Percentiles rank a stretch among this genome's conserved stretches.
Conservation (phyloP, 2,888 invertebrate genomes). For the Operophtera brumata region DNA sequence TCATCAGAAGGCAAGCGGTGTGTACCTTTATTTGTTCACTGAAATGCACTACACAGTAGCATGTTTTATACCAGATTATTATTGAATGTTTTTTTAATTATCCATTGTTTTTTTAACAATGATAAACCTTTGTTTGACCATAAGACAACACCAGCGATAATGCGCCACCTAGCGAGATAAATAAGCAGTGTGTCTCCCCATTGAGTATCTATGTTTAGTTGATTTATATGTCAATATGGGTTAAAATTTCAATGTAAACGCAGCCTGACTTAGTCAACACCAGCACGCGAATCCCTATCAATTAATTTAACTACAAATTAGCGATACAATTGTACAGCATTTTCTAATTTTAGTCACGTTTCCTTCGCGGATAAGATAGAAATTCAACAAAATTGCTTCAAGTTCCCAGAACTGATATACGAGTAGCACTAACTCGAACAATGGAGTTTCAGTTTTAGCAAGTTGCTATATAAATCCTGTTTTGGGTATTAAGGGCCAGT, state of each 20-base stretch:
- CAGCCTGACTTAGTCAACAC: conserved; percentile 10
- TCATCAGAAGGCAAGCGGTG: too few relatives aligned
- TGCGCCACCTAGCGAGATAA: too few relatives aligned
- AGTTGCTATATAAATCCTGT: conserved; percentile 17
- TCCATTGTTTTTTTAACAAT: too few relatives aligned
- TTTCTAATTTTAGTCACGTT: conserved; percentile 34
- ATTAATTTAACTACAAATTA: conserved; percentile 11
- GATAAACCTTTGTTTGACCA: too few relatives aligned
- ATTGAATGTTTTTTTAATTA: too few relatives aligned
- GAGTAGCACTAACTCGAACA: conserved; percentile 7
- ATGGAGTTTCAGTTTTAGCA: conserved; percentile 7
- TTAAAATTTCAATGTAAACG: conserved; percentile 7
- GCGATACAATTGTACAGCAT: conserved; percentile 2
- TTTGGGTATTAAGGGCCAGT: conserved; percentile 7
- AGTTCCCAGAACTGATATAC: conserved; percentile 18
- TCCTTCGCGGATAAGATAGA: conserved; percentile 30
- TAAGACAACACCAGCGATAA: too few relatives aligned
- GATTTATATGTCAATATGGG: too few relatives aligned
- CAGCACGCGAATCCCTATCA: conserved; percentile 24
- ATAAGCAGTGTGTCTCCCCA: too few relatives aligned
- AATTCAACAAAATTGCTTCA: conserved; percentile 17
- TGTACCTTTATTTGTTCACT: too few relatives aligned
- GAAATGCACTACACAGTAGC: too few relatives aligned
- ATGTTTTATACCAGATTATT: too few relatives aligned
- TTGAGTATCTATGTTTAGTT: too few relatives aligned